A percentile compares a stretch with the other conserved stretches of the same genome.
Conservation (phyloP, 2,113 vertebrate species). For the Sturnus vulgaris region DNA sequence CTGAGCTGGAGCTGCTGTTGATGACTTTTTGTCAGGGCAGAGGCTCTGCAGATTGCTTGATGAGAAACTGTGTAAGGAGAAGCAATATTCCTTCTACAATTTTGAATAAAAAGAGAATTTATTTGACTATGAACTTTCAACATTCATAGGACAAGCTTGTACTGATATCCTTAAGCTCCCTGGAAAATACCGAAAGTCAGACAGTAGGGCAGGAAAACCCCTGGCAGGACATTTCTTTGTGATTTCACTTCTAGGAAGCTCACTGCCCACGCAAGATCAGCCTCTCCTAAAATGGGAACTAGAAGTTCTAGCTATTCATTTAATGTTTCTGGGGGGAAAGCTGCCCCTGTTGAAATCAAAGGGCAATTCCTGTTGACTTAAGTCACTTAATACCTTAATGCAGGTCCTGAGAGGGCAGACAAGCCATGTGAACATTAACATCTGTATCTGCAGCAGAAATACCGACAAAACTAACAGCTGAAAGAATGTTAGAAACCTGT, state of each 20-base stretch:
- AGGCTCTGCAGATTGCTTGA: background rate
- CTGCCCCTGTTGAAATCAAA: background rate
- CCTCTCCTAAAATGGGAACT: background rate
- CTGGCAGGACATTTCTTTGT: background rate
- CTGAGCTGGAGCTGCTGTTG: background rate
- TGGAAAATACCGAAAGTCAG: background rate
- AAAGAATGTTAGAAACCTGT: rapidly evolving
- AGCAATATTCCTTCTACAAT: background rate
- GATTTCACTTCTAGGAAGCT: background rate
- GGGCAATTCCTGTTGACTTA: background rate
- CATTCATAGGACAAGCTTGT: background rate
- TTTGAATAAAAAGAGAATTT: background rate
- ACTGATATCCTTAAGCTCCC: background rate
- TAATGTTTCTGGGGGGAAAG: background rate
- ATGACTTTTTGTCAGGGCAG: background rate
- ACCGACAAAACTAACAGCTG: background rate
- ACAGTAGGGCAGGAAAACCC: background rate
- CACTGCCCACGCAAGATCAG: background rate
- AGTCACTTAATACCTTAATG: background rate
- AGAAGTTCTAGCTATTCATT: background rate
- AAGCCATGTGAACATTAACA: background rate
- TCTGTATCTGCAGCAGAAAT: background rate
- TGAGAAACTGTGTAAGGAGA: background rate
- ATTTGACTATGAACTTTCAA: background rate
- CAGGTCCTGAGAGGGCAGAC: background rate